Conservation (phyloP, 2,888 invertebrate genomes). For the Cephus nigrinus region DNA sequence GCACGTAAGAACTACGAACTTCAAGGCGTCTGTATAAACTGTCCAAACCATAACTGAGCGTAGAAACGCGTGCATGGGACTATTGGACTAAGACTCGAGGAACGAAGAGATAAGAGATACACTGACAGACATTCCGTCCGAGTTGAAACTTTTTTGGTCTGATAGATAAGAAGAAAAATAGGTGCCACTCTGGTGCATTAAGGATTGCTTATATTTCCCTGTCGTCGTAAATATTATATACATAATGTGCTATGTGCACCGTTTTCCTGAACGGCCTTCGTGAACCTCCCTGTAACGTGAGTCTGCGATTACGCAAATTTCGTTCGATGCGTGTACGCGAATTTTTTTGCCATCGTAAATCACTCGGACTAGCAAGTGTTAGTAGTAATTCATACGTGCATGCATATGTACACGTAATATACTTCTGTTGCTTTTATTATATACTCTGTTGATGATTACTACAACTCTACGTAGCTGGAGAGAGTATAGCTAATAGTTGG, state of each 20-base stretch:
- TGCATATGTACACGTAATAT: background rate
- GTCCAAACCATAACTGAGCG: background rate
- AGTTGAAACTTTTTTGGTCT: background rate
- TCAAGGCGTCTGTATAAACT: background rate
- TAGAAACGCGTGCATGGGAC: background rate
- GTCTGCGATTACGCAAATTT: background rate
- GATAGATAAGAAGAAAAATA: background rate
- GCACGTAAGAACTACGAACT: background rate
- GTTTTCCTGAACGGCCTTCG: background rate
- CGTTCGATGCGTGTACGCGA: background rate
- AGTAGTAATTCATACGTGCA: background rate
- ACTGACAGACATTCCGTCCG: background rate
- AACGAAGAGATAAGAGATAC: background rate
- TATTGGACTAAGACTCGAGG: background rate
- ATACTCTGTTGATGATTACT: background rate
- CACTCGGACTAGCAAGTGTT: background rate
- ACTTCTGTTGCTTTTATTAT: too few relatives aligned
- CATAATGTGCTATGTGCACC: background rate
- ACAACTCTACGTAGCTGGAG: background rate
- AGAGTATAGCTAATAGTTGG: background rate
- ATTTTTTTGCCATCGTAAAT: background rate
- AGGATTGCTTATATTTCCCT: background rate
- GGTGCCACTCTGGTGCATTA: background rate
- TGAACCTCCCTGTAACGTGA: background rate
- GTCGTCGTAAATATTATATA: background rate